These are phyloP conservation scores for Drosophila grimshawi DNA, from an alignment of 1,140 invertebrate species.

Conservation along the genomic window DNA sequence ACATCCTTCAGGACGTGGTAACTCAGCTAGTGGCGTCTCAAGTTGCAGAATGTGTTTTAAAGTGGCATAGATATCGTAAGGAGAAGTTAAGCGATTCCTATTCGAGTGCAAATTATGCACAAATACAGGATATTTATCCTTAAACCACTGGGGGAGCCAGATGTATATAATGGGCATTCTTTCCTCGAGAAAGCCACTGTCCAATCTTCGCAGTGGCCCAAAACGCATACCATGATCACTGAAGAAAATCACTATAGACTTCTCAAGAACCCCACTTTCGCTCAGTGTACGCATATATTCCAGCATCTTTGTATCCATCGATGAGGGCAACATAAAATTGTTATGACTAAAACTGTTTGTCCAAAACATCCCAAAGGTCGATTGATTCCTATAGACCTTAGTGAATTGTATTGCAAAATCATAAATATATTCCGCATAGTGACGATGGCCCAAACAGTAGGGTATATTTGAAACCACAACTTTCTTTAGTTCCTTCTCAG, in stretches of 20 bases:
- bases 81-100: conserved; percentile 89
- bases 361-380: conserved; percentile 92
- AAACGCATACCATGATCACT: conserved; percentile 97
- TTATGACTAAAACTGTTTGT: conserved; percentile 91
- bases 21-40: conserved; percentile 48
- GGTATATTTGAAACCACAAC: conserved; percentile 52
- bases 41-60: conserved; percentile 84
- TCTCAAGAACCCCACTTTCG: conserved; percentile 86
- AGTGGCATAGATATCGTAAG: conserved; percentile 92
- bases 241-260: conserved; percentile 91
- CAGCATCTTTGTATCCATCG: conserved; percentile 88
- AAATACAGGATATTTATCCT: conserved; percentile 87
- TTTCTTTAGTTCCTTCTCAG: conserved; percentile 85
- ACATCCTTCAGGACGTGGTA: conserved; percentile 82
- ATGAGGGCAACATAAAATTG: conserved; percentile 88
- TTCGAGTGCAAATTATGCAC: conserved; percentile 89
- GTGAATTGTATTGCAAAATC: conserved; percentile 86
- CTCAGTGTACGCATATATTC: conserved; percentile 87
- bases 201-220: conserved; percentile 88
- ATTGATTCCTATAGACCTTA: conserved; percentile 64
- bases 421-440: conserved; percentile 86
- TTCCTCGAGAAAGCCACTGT: conserved; percentile 94
- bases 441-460: conserved; percentile 87
- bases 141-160: conserved; percentile 90
- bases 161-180: conserved; percentile 93